Percentiles rank a stretch among this genome's conserved stretches.
Evolutionary conservation across 2,113 vertebrate genomes (phyloP).

Genomic region (Ammodytes marinus): DNA sequence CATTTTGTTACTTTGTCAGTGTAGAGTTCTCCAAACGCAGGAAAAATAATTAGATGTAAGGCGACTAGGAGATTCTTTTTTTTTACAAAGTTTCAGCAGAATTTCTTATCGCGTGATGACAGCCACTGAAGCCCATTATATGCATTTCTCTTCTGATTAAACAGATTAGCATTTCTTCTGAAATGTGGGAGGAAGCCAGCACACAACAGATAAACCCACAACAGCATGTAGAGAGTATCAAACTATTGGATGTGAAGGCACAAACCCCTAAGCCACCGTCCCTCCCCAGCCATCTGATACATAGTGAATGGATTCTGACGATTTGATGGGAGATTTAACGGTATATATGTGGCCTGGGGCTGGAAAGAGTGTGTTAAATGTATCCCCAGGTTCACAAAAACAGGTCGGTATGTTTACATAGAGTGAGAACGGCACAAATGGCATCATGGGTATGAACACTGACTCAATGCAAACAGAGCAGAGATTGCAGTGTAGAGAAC

Average conservation of each 20-base stretch:
- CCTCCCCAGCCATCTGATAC: background rate
- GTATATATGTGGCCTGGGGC: background rate
- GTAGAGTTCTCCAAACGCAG: background rate
- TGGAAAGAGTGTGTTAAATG: conserved; percentile 27
- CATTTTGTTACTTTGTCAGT: background rate
- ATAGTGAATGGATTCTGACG: background rate
- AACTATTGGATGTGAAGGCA: background rate
- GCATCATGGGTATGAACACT: background rate
- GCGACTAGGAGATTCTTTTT: background rate
- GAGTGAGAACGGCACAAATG: conserved; percentile 12
- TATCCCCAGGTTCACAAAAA: conserved; percentile 25
- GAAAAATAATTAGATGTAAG: background rate
- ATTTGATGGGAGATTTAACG: background rate
- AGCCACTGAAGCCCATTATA: background rate
- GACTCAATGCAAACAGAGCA: conserved; percentile 47
- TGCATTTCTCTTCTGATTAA: background rate
- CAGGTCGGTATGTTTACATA: conserved; percentile 6
- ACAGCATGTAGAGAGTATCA: background rate
- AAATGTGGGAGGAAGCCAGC: conserved; percentile 8
- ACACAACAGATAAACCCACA: background rate
- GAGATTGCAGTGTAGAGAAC: conserved; percentile 19
- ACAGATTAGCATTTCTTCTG: conserved; percentile 2
- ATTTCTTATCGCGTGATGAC: too few relatives aligned
- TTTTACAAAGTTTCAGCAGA: background rate
- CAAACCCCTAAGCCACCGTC: background rate